Evolutionary conservation across 2,797 vertebrate species (phyloP).

Genomic region (Betta splendens): DNA sequence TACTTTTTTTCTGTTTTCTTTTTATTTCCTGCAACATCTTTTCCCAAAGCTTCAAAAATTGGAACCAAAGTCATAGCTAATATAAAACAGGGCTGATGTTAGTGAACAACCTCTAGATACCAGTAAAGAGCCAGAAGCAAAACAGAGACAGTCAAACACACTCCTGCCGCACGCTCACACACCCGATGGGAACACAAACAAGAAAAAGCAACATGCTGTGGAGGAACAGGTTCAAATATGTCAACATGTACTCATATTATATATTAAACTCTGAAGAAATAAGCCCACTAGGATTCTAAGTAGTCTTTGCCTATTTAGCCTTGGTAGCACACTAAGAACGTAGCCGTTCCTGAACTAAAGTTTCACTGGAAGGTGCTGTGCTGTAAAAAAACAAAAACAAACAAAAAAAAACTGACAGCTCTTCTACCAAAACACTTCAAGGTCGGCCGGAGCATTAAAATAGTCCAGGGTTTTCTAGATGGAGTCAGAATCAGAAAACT

Average conservation of each 20-base stretch:
- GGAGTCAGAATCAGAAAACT: not conserved
- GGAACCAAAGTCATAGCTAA: constrained; percentile 71
- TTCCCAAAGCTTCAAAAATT: constrained; percentile 69
- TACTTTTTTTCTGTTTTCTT: constrained; percentile 41
- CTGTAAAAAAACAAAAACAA: too few species aligned
- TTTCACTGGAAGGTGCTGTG: constrained; percentile 1
- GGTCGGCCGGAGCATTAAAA: not conserved
- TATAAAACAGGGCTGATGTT: constrained; percentile 77
- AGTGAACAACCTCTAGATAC: constrained; percentile 71
- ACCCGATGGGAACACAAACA: constrained; percentile 48
- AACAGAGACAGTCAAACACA: constrained; percentile 45
- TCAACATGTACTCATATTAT: constrained; percentile 33
- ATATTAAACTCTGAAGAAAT: constrained; percentile 61
- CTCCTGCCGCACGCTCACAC: constrained; percentile 40
- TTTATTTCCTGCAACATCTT: constrained; percentile 58
- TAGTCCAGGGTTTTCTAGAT: not conserved
- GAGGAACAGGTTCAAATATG: constrained; percentile 39
- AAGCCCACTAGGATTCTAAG: constrained; percentile 30
- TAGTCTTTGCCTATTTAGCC: constrained; percentile 13
- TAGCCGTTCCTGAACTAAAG: constrained; percentile 26
- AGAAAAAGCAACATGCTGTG: constrained; percentile 67
- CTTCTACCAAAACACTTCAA: constrained; percentile 13
- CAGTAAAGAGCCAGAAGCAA: constrained; percentile 55
- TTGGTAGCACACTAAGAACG: constrained; percentile 21
- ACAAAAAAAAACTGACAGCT: too few species aligned